phyloP scores from a whole-genome alignment of 2,113 vertebrate genomes.

The Tinamus guttatus region DNA sequence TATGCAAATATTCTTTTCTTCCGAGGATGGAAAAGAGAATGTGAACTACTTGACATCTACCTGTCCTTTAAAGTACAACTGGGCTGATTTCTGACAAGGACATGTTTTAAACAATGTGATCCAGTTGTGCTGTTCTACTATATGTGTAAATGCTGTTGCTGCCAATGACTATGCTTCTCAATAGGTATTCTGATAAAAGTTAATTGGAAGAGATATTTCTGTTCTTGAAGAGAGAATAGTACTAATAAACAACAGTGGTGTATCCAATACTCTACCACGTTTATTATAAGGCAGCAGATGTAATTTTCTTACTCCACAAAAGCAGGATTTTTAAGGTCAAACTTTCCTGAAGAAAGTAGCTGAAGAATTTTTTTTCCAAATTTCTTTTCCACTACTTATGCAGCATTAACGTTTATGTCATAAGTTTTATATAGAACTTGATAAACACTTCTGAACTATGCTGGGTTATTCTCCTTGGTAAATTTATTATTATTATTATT shows the following conservation, averaged over 20 bases:
- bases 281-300: not conserved
- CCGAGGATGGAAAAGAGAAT: not conserved
- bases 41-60: not conserved
- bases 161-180: not conserved
- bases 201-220: not conserved
- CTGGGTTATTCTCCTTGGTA: not conserved
- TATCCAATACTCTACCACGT: not conserved
- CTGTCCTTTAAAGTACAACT: not conserved
- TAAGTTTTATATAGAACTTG: not conserved
- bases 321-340: not conserved
- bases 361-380: not conserved
- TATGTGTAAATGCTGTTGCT: not conserved
- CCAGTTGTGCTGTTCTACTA: not conserved
- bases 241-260: not conserved
- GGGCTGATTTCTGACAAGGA: not conserved
- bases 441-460: not conserved
- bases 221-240: not conserved
- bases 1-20: conserved; percentile 12
- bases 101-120: not conserved
- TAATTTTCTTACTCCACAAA: not conserved
- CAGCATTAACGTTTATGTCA: not conserved
- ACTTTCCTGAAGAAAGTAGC: not conserved
- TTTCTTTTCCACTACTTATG: not conserved
- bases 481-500: not conserved
- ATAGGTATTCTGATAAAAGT: not conserved